Evolutionary conservation across 2,797 vertebrate species (phyloP), one percentile per base, ranked within the genome.

Genomic region (Enteromius unitaeniatus): DNA sequence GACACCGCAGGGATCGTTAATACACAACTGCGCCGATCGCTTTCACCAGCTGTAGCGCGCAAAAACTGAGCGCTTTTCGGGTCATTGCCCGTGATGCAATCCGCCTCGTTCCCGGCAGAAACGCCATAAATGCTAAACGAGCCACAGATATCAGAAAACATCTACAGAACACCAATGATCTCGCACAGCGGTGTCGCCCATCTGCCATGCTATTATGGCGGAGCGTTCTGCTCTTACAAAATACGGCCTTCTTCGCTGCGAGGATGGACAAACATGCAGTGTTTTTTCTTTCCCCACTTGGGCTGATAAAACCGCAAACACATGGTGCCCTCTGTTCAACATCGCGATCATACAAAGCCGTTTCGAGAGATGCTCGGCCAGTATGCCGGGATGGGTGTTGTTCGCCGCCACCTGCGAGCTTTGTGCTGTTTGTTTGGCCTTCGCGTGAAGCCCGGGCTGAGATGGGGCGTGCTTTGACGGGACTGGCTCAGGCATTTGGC

Each of bases 1-100:
- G 19, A 73, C 53, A 62, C 79, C 19, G 1, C 53, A 5, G 68
- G 68, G 37, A 47, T 49, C 70, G 34, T 75, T 11, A 82, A 37
- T 19, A 11, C 74, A 65, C 15, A 15, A 73, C 68, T 62, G 68
- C 4, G 40, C 51, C 53, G 6, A 64, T 65, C 69, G 42, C 34
- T 47, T 34, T 60, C 68, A 47, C 68, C 79, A 81, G 79, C 42
- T 75, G 69, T 62, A 28, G 23, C 47, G 55, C 31, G 45, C 45
- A 26, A 51, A 82, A 72, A 51, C 9, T 53, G 60, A 42, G 31
- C 14, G 1, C n/a, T 77, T 51, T 76, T 75, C 28, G 62, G 72
- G 72, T 83, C 73, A 83, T 77, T 83, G 73, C 72, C 37, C 62
- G 31, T 77, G 81, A 68, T 68, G 62, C 47, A 55, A 51, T 40